These are phyloP conservation scores for Epinephelus lanceolatus DNA, from an alignment of 2,113 vertebrate species.

Conservation along the genomic window DNA sequence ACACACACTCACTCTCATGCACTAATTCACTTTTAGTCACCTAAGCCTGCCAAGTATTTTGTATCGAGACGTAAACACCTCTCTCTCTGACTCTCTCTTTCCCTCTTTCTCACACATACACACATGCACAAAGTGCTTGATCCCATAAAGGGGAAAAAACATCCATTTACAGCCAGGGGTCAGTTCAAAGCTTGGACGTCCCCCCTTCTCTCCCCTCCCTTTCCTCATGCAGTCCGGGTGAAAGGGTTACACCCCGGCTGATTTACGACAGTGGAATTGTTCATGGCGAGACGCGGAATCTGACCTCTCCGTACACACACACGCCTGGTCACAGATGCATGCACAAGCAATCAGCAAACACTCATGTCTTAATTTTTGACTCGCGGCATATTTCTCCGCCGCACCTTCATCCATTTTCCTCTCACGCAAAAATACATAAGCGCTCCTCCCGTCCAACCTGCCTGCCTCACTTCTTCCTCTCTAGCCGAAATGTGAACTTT, in stretches of 20 bases:
- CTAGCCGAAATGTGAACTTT: conserved; percentile 64
- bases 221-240: conserved; percentile 38
- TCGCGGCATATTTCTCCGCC: neutral
- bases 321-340: conserved; percentile 26
- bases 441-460: conserved; percentile 33
- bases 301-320: conserved; percentile 47
- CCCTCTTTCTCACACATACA: conserved; percentile 31
- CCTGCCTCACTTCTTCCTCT: conserved; percentile 42
- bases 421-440: neutral
- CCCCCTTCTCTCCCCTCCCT: neutral
- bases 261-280: conserved; percentile 74
- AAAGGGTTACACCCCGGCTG: conserved; percentile 67
- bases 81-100: conserved; percentile 13
- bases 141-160: conserved; percentile 52
- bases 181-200: conserved; percentile 73
- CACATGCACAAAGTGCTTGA: conserved; percentile 42
- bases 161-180: conserved; percentile 76
- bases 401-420: conserved; percentile 27
- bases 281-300: conserved; percentile 61
- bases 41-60: conserved; percentile 65
- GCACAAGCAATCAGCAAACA: conserved; percentile 21
- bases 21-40: conserved; percentile 68
- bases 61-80: conserved; percentile 73
- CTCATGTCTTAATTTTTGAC: conserved; percentile 34
- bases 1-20: conserved; percentile 54